A percentile compares a stretch with the other conserved stretches of the same genome.
These are phyloP conservation scores for Borostomias antarcticus DNA, from an alignment of 2,797 vertebrate species.

Conservation along the genomic window DNA sequence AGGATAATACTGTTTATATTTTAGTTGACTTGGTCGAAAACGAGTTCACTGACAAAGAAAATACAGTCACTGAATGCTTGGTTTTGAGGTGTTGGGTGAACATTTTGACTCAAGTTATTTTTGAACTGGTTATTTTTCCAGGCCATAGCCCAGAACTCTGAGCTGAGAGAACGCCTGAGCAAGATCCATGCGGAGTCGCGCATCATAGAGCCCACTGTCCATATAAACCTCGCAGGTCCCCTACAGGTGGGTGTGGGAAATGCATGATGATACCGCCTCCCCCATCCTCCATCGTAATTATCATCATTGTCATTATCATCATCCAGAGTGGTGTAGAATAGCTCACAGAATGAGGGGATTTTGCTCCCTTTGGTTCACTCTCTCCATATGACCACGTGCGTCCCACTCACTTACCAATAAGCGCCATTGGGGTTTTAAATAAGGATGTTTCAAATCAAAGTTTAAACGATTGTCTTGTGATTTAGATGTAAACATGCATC, in stretches of 20 bases:
- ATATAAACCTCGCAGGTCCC: constrained; percentile 84
- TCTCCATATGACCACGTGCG: background rate
- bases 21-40: too few species aligned
- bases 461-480: background rate
- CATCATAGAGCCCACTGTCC: constrained; percentile 85
- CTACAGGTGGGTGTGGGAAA: constrained; percentile 88
- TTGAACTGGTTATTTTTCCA: constrained; percentile 76
- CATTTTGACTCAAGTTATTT: constrained; percentile 23
- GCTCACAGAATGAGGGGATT: background rate
- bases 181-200: constrained; percentile 95
- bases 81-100: background rate
- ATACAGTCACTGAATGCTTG: too few species aligned
- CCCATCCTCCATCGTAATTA: constrained; percentile 9
- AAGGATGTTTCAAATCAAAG: background rate
- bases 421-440: background rate
- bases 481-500: constrained; percentile 4
- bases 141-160: constrained; percentile 95
- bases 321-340: background rate
- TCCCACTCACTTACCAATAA: background rate
- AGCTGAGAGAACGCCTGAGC: constrained; percentile 93
- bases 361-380: background rate
- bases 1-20: too few species aligned
- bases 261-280: constrained; percentile 43
- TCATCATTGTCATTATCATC: constrained; percentile 27
- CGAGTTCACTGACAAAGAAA: too few species aligned